Conservation (phyloP, 2,113 vertebrate genomes). For the Crypturellus undulatus region DNA sequence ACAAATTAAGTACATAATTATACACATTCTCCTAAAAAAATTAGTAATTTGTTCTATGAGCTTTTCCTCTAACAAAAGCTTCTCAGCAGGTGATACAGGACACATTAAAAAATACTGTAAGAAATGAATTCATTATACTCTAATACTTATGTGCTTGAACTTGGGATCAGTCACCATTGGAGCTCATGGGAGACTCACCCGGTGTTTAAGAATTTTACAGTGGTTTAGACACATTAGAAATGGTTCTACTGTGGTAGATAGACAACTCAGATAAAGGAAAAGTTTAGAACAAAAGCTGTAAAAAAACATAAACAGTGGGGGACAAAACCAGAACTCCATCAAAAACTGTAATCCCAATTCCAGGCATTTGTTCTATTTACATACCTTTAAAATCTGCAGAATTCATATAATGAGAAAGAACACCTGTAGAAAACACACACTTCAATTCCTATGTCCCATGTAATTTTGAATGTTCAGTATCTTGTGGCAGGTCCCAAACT, state of each 20-base stretch:
- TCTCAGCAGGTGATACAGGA: background rate
- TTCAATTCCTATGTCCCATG: background rate
- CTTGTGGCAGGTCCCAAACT: background rate
- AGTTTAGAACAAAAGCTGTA: background rate
- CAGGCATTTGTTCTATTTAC: background rate
- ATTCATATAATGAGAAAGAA: background rate
- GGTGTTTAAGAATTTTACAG: background rate
- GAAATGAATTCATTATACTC: background rate
- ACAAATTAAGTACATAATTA: background rate
- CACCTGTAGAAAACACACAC: background rate
- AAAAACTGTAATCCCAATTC: background rate
- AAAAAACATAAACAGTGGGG: background rate
- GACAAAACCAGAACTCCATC: background rate
- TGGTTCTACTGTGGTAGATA: background rate
- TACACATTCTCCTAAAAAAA: background rate
- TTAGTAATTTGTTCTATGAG: background rate
- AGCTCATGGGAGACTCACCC: background rate
- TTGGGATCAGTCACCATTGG: background rate
- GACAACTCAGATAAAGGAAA: background rate
- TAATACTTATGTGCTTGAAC: background rate
- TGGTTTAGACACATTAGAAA: background rate
- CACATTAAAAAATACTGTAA: background rate
- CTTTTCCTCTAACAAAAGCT: background rate
- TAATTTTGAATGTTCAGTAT: background rate
- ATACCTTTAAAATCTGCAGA: background rate